Evolutionary conservation across 2,113 vertebrate species (phyloP).

Genomic region (Hippocampus mohnikei): DNA sequence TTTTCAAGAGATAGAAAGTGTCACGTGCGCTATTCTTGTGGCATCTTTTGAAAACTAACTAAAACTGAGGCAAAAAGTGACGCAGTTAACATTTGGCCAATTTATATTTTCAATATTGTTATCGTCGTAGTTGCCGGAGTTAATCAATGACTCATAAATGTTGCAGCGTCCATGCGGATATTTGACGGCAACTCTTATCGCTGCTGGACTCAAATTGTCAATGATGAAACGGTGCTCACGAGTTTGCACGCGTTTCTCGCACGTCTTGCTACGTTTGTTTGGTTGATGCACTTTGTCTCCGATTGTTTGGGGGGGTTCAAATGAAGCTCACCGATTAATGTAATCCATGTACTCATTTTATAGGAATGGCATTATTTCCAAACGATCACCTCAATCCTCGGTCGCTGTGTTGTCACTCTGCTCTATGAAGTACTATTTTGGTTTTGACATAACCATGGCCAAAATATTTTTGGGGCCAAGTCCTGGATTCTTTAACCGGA

Average conservation of each 20-base stretch:
- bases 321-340: not conserved
- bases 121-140: not conserved
- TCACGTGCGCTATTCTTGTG: not conserved
- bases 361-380: not conserved
- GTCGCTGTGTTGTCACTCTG: not conserved
- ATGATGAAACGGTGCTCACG: not conserved
- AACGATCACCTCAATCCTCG: not conserved
- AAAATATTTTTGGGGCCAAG: conserved; percentile 1
- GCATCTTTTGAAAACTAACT: not conserved
- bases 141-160: not conserved
- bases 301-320: too few relatives aligned
- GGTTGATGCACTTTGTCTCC: not conserved
- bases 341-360: not conserved
- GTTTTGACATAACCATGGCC: not conserved
- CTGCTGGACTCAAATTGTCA: not conserved
- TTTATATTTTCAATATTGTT: not conserved
- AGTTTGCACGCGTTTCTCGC: not conserved
- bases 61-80: not conserved
- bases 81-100: not conserved
- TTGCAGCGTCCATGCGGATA: not conserved
- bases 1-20: not conserved
- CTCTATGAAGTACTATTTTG: not conserved
- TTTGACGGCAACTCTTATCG: not conserved
- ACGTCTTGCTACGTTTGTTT: not conserved
- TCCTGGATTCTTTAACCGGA: not conserved